phyloP scores from a whole-genome alignment of 2,113 vertebrate genomes.

The Ploceus nigricollis region DNA sequence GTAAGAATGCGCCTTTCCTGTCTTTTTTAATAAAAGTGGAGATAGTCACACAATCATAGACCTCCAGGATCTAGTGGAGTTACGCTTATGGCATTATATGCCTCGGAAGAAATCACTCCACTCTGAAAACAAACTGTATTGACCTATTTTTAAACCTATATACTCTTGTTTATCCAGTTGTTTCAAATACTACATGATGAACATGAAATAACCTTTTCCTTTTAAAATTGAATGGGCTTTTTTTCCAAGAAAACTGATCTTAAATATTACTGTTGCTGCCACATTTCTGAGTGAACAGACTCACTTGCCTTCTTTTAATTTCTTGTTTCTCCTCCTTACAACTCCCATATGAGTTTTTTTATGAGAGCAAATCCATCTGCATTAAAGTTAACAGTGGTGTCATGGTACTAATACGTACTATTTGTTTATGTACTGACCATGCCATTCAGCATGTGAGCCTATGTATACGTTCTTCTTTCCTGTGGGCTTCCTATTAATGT shows the following conservation, averaged over 20 bases:
- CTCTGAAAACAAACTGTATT: not conserved
- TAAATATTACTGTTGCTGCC: not conserved
- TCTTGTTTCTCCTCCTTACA: not conserved
- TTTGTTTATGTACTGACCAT: not conserved
- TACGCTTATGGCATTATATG: not conserved
- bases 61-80: not conserved
- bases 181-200: not conserved
- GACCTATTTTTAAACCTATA: not conserved
- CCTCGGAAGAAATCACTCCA: not conserved
- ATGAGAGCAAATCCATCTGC: not conserved
- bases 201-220: not conserved
- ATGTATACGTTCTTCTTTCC: not conserved
- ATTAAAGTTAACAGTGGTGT: not conserved
- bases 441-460: not conserved
- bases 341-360: not conserved
- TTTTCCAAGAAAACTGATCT: not conserved
- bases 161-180: not conserved
- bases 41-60: not conserved
- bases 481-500: not conserved
- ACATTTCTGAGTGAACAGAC: not conserved
- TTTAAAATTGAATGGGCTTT: not conserved
- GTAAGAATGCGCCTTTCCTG: not conserved
- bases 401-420: accelerated
- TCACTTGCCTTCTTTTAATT: not conserved
- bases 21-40: not conserved